phyloP scores from a whole-genome alignment of 2,888 invertebrate genomes.

The Anthoptus insignis region DNA sequence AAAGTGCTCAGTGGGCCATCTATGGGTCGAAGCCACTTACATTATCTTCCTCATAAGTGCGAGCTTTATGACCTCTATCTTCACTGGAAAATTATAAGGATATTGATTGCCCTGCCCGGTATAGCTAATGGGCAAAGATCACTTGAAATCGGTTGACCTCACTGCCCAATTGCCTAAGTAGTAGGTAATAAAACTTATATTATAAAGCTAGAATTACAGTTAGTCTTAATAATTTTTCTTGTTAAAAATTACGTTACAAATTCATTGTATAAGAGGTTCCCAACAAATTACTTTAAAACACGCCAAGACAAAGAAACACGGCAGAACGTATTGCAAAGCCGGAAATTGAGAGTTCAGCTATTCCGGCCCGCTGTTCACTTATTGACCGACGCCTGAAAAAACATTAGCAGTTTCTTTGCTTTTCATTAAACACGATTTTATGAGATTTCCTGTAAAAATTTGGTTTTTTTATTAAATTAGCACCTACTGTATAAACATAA shows the following conservation, averaged over 20 bases:
- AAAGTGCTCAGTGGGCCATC: too few species aligned
- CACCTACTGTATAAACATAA: background rate
- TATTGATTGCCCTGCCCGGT: too few species aligned
- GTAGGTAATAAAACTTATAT: too few species aligned
- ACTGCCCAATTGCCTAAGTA: too few species aligned
- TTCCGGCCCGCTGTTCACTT: constrained; percentile 55
- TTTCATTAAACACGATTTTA: constrained; percentile 58
- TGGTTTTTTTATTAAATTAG: constrained; percentile 3
- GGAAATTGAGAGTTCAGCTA: constrained; percentile 62
- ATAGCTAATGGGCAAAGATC: too few species aligned
- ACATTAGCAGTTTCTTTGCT: constrained; percentile 54
- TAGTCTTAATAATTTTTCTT: background rate
- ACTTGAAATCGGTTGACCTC: too few species aligned
- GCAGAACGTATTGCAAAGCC: constrained; percentile 46
- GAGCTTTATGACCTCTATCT: too few species aligned
- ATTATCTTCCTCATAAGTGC: too few species aligned
- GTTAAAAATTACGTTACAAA: background rate
- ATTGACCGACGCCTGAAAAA: constrained; percentile 56
- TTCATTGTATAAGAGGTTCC: background rate
- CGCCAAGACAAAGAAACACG: constrained; percentile 46
- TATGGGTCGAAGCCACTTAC: too few species aligned
- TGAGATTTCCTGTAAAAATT: background rate
- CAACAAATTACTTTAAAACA: background rate
- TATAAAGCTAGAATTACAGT: too few species aligned
- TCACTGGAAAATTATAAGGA: too few species aligned